phyloP scores from a whole-genome alignment of 1,140 invertebrate species.

The Drosophila yakuba region DNA sequence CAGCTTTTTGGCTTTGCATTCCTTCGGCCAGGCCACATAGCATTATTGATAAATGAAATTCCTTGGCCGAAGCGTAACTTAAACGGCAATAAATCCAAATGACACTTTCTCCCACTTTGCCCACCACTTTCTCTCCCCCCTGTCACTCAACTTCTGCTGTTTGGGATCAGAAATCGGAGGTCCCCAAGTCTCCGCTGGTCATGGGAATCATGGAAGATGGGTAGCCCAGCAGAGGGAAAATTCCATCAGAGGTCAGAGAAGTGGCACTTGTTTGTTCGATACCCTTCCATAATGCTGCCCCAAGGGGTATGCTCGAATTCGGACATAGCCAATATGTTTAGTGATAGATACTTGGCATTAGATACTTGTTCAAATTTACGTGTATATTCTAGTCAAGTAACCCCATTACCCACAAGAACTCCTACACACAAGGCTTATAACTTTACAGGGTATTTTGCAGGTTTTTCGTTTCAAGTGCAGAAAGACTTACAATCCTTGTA shows the following conservation, averaged over 20 bases:
- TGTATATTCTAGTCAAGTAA: no score
- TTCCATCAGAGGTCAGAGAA: constrained; percentile 33
- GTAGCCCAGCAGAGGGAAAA: constrained; percentile 10
- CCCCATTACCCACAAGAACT: neutral
- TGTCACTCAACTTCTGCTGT: neutral
- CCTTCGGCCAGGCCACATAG: constrained; percentile 10
- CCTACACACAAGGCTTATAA: neutral
- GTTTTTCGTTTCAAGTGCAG: neutral
- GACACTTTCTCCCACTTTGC: constrained; percentile 19
- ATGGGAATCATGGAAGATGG: constrained; percentile 12
- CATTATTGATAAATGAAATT: constrained; percentile 80
- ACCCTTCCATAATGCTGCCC: neutral
- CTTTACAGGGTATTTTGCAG: neutral
- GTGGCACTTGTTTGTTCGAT: constrained; percentile 35
- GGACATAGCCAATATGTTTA: neutral
- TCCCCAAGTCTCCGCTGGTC: constrained; percentile 25
- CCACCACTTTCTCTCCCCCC: neutral
- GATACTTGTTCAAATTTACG: no score
- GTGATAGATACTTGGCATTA: neutral
- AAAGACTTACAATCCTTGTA: constrained; percentile 84
- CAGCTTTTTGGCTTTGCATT: constrained; percentile 35
- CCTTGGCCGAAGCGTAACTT: constrained; percentile 37
- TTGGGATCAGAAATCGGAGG: constrained; percentile 8
- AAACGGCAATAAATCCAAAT: constrained; percentile 55
- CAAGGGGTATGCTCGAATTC: neutral